Percentiles rank a stretch among this genome's conserved stretches.
Evolutionary conservation across 2,888 invertebrate genomes (phyloP).

Genomic region (Pyralis farinalis): DNA sequence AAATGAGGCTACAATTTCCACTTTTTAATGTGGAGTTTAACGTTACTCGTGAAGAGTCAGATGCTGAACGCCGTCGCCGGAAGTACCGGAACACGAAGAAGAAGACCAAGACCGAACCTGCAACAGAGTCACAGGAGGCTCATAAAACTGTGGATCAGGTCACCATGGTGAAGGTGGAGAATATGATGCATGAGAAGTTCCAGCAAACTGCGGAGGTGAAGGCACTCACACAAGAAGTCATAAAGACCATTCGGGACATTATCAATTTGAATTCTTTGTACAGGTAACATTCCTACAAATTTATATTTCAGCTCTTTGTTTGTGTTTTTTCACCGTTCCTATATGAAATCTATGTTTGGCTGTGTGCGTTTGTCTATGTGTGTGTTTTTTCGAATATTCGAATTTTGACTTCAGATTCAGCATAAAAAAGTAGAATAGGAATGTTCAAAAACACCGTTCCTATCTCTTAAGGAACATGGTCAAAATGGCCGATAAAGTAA

Average conservation of each 20-base stretch:
- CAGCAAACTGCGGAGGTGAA: slow-evolving; percentile 97
- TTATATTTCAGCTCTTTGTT: no score
- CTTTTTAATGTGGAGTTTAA: slow-evolving; percentile 90
- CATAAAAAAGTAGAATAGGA: no score
- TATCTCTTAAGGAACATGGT: no score
- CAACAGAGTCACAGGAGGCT: slow-evolving; percentile 19
- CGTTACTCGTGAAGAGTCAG: slow-evolving; percentile 89
- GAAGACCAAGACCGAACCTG: slow-evolving; percentile 24
- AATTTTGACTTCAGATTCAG: no score
- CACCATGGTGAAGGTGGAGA: slow-evolving; percentile 97
- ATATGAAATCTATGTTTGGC: no score
- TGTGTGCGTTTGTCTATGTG: no score
- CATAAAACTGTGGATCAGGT: slow-evolving; percentile 65
- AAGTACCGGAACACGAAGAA: slow-evolving; percentile 63
- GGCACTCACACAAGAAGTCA: slow-evolving; percentile 97
- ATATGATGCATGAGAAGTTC: slow-evolving; percentile 93
- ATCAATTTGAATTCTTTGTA: slow-evolving; percentile 98
- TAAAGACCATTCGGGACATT: slow-evolving; percentile 98
- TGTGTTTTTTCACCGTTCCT: no score
- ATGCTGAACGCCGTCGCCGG: slow-evolving; percentile 79
- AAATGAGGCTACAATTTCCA: slow-evolving; percentile 91
- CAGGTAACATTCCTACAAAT: slow-evolving; percentile 54
- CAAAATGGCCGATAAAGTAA: no score
- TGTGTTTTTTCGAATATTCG: no score
- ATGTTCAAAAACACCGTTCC: no score